A percentile compares a stretch with the other conserved stretches of the same genome.
Evolutionary conservation across 2,888 invertebrate genomes (phyloP).

Genomic region (Pterobdella sp.): DNA sequence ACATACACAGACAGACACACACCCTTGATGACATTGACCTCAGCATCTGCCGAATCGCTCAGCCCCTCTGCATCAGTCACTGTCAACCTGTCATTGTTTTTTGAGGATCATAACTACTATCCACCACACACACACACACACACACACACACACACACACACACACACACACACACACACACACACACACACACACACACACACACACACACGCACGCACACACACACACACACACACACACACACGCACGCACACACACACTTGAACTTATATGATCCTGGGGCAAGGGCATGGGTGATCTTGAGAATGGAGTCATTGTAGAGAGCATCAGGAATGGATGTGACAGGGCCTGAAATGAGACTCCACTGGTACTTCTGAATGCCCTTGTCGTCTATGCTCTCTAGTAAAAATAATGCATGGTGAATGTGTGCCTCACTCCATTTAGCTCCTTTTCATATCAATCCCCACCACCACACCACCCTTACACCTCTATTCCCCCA

Average conservation of each 20-base stretch:
- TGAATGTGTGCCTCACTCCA: too few species aligned
- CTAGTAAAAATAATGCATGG: slow-evolving; percentile 4
- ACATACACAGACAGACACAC: too few species aligned
- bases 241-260: slow-evolving; percentile 37
- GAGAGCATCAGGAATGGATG: slow-evolving; percentile 58
- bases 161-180: background rate
- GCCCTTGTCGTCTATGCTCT: slow-evolving; percentile 60
- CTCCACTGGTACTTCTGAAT: slow-evolving; percentile 88
- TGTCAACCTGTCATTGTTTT: slow-evolving; percentile 58
- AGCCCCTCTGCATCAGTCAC: slow-evolving; percentile 83
- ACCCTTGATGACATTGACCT: slow-evolving; percentile 74
- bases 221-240: background rate
- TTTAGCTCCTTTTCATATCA: background rate
- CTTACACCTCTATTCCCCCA: background rate
- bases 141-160: background rate
- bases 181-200: background rate
- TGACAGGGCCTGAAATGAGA: slow-evolving; percentile 68
- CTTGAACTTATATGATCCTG: slow-evolving; percentile 59
- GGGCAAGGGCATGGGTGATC: slow-evolving; percentile 67
- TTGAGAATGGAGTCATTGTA: slow-evolving; percentile 70
- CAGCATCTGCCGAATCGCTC: slow-evolving; percentile 75
- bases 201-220: background rate
- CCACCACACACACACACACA: background rate
- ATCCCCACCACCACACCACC: background rate
- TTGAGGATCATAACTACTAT: background rate